Base-by-base conservation (phyloP, 2,888 invertebrate genomes). In the Gryllus longicercus region DNA sequence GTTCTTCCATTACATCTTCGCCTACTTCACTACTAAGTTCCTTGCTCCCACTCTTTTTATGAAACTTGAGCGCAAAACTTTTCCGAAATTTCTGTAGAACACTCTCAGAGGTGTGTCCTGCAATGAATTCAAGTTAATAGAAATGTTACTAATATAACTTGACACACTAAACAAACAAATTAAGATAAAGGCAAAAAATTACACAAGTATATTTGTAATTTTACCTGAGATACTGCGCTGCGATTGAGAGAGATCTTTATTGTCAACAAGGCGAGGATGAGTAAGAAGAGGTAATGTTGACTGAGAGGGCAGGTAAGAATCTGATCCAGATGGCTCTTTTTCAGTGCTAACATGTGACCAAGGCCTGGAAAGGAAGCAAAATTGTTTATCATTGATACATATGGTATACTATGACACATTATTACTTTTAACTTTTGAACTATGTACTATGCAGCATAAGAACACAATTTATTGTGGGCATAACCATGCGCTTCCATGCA, bases 21-120 rank as follows among this genome's bases (percentile, higher is more conserved):
- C 77, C 50, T 49, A 87, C 84, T 80, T 88, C 88, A 83, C 86
- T 86, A 82, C 87, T 87, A 38, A 38, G 38, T 81, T 89, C 88
- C 83, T 88, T 88, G 84, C 88, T 89, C 76, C 88, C 88, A 75
- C 82, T 77, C 84, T 88, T 89, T 85, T 89, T 90, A 84, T 90
- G 89, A 85, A 91, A 91, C 83, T 90, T 89, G 81, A 91, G 85
- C 50, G 92, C 92, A 85, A 93, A 91, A 82, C 92, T 92, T 85
- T 93, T 93, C 81, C 92, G 89, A 86, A 93, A 93, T 87, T 93
- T 93, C 84, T 93, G 92, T 83, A 93, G 86, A 74, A 93, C 92
- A 85, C 92, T 91, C 84, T 91, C 91, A 82, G 82, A 81, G 78
- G 81, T 80, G 76, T 51, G 79, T 78, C 82, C 81, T 81, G 74